Percentiles rank a stretch among this genome's conserved stretches.
Evolutionary conservation across 2,888 invertebrate genomes (phyloP).

Genomic region (Papilio protenor): DNA sequence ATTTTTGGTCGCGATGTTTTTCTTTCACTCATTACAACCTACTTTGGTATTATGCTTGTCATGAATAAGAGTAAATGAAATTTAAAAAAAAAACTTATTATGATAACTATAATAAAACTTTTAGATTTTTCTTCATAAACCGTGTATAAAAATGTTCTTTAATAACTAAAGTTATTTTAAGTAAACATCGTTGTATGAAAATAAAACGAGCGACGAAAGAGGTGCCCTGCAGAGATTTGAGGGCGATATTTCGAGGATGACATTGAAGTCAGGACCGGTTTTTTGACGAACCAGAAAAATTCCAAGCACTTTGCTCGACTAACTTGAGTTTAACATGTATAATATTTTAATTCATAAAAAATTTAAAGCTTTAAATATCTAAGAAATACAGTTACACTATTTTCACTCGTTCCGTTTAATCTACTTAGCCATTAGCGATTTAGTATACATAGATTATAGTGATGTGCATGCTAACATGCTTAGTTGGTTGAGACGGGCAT

Average conservation of each 20-base stretch:
- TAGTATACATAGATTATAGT: conserved; percentile 5
- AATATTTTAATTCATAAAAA: not conserved
- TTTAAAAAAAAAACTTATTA: not conserved
- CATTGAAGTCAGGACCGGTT: conserved; percentile 39
- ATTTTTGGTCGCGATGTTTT: not conserved
- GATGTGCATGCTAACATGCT: conserved; percentile 50
- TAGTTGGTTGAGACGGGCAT: conserved; percentile 59
- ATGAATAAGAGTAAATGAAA: not conserved
- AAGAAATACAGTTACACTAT: not conserved
- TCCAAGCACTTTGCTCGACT: conserved; percentile 4
- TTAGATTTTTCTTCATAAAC: not conserved
- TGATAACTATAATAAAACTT: too few species aligned
- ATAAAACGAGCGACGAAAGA: not conserved
- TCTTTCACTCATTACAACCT: not conserved
- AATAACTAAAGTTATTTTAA: not conserved
- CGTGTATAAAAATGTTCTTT: not conserved
- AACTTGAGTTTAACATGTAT: not conserved
- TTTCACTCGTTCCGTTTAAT: not conserved
- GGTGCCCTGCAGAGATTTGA: conserved; percentile 22
- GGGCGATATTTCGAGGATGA: conserved; percentile 32
- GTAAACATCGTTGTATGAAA: not conserved
- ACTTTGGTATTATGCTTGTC: not conserved
- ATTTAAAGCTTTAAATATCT: not conserved
- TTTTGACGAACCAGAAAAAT: conserved; percentile 28
- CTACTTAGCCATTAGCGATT: conserved; percentile 20